Evolutionary conservation across 1,140 invertebrate species (phyloP), one percentile per base, ranked within the genome.

Genomic region (Muscidifurax raptorellus): DNA sequence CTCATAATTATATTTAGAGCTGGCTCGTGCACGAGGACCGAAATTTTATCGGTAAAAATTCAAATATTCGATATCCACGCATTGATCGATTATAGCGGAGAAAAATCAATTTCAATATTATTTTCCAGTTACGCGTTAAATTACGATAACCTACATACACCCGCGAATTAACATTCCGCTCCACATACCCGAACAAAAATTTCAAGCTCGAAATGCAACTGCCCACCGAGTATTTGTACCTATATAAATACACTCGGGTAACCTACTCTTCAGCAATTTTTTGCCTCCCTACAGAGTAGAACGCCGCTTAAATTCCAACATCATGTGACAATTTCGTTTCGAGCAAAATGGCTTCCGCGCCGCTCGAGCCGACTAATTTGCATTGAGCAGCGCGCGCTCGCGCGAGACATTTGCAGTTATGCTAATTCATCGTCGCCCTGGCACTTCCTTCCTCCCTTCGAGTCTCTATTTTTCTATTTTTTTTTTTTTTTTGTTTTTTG

Each of bases 311-410:
- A 79, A 66, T 30, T 79, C 59, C 18, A 28, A 66, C 52, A 66
- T 79, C 52, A 66, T 40, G 47, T 79, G 77, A 79, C 52, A 79
- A 79, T 79, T 79, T 79, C 52, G 59, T 69, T 69, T 28, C 66
- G 28, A 69, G 66, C 15, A 66, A 79, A 79, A 79, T 36, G 64
- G 77, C 47, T 66, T 66, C 9, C 59, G 59, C 10, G 77, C 47
- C 22, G 52, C 52, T 47, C 44, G 52, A 59, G 52, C 52, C 52
- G 52, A 32, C 30, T 79, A 79, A 79, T 79, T 79, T 79, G n/a
- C 77, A 79, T 66, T 79, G 77, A 79, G 30, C 28, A 66, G 52
- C 59, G 22, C 52, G 52, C 52, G 52, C 52, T 59, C 52, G 52
- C 52, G 52, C 32, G 32, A 69, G 78, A 69, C 36, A 80, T 80